phyloP scores from a whole-genome alignment of 2,888 invertebrate species.

The Megalurothrips usitatus region DNA sequence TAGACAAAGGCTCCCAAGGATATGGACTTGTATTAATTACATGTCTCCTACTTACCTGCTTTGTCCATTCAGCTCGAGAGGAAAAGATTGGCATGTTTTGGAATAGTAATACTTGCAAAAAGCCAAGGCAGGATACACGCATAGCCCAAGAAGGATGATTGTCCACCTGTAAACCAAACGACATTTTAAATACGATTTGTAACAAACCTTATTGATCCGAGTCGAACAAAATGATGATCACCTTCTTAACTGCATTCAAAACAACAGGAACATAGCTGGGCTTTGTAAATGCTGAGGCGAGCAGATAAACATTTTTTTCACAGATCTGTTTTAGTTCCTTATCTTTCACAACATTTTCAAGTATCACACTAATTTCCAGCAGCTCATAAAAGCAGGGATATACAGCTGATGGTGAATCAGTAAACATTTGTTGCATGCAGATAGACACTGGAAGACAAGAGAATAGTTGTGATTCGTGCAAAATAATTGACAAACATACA shows the following conservation, averaged over 20 bases:
- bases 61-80: slow-evolving; percentile 37
- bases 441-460: slow-evolving; percentile 44
- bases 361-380: slow-evolving; percentile 61
- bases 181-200: too few species aligned
- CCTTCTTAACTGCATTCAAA: slow-evolving; percentile 53
- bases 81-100: slow-evolving; percentile 64
- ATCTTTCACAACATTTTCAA: slow-evolving; percentile 73
- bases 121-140: slow-evolving; percentile 60
- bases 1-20: background rate
- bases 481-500: background rate
- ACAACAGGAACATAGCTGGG: slow-evolving; percentile 57
- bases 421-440: slow-evolving; percentile 42
- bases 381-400: slow-evolving; percentile 42
- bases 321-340: slow-evolving; percentile 69
- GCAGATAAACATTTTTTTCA: slow-evolving; percentile 59
- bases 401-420: background rate
- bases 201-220: too few species aligned
- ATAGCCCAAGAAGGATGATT: slow-evolving; percentile 60
- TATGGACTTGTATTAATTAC: background rate
- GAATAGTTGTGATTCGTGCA: background rate
- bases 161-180: background rate
- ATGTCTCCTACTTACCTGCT: background rate
- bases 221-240: slow-evolving; percentile 38
- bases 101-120: slow-evolving; percentile 66
- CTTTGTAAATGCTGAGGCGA: slow-evolving; percentile 61